Evolutionary conservation across 2,888 invertebrate genomes (phyloP), one percentile per base, ranked within the genome.

Genomic region (Lampropteryx suffumata): DNA sequence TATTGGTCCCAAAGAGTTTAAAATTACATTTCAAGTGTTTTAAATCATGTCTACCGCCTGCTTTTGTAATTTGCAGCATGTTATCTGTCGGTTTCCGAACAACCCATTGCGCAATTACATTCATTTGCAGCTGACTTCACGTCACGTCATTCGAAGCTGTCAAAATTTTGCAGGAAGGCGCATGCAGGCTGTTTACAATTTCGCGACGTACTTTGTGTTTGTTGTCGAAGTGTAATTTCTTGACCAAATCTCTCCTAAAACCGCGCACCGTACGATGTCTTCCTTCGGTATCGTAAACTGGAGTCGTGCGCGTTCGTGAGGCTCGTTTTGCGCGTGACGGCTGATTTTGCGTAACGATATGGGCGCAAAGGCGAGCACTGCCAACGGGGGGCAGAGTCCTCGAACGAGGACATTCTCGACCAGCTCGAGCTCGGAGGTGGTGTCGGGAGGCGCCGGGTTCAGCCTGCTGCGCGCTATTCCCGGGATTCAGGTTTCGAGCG

Each of bases 291-390:
- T 79, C 80, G 79, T 82, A 79, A 84, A 77, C 73, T 76, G 76
- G 71, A 80, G 76, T 64, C 80, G 78, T 73, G 75, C 71, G 80
- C 82, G 81, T 73, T 91, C 79, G 84, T 91, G 88, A 91, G 82
- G 73, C 58, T 70, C 50, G 58, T 65, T 67, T 69, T 61, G 73
- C 74, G 74, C 67, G 80, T 80, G 81, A 79, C 83, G 74, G 78
- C 80, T 80, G 80, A 75, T 79, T 88, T 89, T 86, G 85, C 85
- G 84, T 86, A 84, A 87, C 83, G 73, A 71, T 69, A 96, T 96
- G 96, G 96, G 96, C 91, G 96, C 95, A 81, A 96, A 95, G 91
- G 93, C 95, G 73, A 96, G 96, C 84, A 95, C 95, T 65, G 94
- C 95, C 66, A 94, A 93, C 81, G 94, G 93, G 71, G 94, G 94